Evolutionary conservation across 1,140 invertebrate genomes (phyloP).

Genomic region (Calliphora vicina): DNA sequence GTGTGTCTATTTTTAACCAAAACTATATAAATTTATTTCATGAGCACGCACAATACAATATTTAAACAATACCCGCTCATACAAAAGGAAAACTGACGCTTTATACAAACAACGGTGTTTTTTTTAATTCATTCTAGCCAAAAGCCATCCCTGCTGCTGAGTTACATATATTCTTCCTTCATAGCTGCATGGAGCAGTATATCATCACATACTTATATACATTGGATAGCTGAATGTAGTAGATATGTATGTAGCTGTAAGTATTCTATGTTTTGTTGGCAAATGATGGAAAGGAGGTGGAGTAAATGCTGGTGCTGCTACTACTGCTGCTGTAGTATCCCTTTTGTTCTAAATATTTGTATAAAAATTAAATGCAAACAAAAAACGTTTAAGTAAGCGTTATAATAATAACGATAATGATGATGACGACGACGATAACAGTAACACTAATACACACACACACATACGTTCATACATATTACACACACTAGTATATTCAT

Average conservation of each 20-base stretch:
- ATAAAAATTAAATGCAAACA: slow-evolving; percentile 34
- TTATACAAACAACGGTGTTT: background rate
- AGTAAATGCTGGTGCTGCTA: background rate
- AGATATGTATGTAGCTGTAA: no score
- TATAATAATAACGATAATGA: slow-evolving; percentile 27
- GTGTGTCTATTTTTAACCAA: background rate
- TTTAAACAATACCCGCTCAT: background rate
- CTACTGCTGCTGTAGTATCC: background rate
- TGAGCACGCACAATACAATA: background rate
- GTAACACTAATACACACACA: background rate
- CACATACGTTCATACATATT: background rate
- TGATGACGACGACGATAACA: slow-evolving; percentile 3
- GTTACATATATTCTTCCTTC: no score
- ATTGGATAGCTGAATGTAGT: background rate
- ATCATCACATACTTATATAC: no score
- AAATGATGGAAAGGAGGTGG: background rate
- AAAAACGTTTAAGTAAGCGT: slow-evolving; percentile 33
- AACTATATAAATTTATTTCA: slow-evolving; percentile 2
- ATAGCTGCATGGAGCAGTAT: no score
- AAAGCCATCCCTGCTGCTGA: background rate
- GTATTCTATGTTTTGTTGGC: background rate
- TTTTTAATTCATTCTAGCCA: background rate
- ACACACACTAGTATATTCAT: no score
- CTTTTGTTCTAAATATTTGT: slow-evolving; percentile 30
- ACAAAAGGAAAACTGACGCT: background rate